phyloP scores from a whole-genome alignment of 2,113 vertebrate genomes.

The Stictonetta naevosa region DNA sequence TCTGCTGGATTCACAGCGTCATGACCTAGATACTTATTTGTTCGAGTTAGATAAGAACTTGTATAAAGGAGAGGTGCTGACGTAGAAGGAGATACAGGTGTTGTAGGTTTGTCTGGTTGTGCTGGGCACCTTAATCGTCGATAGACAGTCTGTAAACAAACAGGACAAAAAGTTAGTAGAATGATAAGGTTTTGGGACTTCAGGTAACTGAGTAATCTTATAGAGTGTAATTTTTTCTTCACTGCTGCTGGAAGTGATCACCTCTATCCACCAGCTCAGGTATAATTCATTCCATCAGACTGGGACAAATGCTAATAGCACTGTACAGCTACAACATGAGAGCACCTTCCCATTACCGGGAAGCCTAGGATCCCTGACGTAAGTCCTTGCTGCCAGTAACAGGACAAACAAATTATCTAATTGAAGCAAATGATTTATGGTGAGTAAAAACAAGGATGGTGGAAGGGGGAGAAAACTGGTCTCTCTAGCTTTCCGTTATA shows the following conservation, averaged over 20 bases:
- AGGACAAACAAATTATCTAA: not conserved
- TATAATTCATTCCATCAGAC: not conserved
- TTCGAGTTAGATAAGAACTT: constrained; percentile 61
- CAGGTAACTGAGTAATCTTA: not conserved
- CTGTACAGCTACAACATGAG: not conserved
- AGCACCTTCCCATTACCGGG: not conserved
- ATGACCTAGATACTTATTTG: constrained; percentile 55
- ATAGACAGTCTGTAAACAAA: constrained; percentile 69
- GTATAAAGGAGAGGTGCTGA: constrained; percentile 71
- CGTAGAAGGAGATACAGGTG: constrained; percentile 67
- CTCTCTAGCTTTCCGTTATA: not conserved
- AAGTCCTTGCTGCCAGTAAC: not conserved
- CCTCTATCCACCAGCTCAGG: not conserved
- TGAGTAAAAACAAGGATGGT: not conserved
- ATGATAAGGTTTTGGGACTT: not conserved
- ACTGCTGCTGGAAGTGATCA: not conserved
- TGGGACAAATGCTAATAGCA: not conserved
- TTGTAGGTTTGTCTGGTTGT: constrained; percentile 70
- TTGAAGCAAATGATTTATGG: not conserved
- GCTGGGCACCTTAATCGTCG: constrained; percentile 66
- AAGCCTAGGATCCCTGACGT: not conserved
- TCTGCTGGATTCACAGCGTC: constrained; percentile 68
- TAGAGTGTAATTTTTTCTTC: not conserved
- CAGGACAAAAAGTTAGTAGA: not conserved
- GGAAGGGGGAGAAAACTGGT: not conserved